These are phyloP conservation scores for Aphidius gifuensis DNA, from an alignment of 1,140 invertebrate genomes.

Conservation along the genomic window DNA sequence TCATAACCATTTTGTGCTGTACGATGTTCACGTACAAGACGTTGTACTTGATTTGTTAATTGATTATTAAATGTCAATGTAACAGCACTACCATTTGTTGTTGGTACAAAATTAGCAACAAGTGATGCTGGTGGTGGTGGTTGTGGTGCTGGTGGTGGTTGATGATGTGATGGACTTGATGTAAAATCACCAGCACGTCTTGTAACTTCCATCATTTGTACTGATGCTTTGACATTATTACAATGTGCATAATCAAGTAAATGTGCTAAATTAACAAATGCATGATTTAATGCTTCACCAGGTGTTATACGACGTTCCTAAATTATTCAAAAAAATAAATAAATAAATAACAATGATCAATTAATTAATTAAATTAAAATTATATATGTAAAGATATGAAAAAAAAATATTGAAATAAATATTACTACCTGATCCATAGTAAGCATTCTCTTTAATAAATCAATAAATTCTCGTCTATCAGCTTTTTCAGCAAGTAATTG, in stretches of 20 bases:
- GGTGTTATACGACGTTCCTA: conserved; percentile 91
- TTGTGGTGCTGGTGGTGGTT: conserved; percentile 61
- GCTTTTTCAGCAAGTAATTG: conserved; percentile 94
- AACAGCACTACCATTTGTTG: conserved; percentile 74
- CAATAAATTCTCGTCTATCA: conserved; percentile 94
- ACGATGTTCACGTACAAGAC: conserved; percentile 62
- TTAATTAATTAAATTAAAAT: not conserved
- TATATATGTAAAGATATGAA: conserved; percentile 1
- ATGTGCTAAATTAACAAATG: conserved; percentile 90
- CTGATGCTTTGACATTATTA: conserved; percentile 91
- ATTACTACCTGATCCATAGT: conserved; percentile 91
- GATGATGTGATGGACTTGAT: conserved; percentile 57
- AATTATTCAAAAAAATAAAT: conserved; percentile 20
- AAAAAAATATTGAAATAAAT: conserved; percentile 46
- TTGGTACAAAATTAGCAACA: conserved; percentile 70
- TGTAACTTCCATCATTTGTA: conserved; percentile 95
- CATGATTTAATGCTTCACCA: conserved; percentile 91
- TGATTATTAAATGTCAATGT: conserved; percentile 86
- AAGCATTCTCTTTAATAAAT: conserved; percentile 94
- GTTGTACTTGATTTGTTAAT: conserved; percentile 70
- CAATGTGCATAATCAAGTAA: conserved; percentile 95
- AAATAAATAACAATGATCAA: not conserved
- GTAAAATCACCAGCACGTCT: conserved; percentile 64
- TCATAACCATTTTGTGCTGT: conserved; percentile 62
- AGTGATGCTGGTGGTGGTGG: conserved; percentile 58